These are phyloP conservation scores for Euzetes globulus DNA, from an alignment of 2,888 invertebrate genomes.

Conservation along the genomic window DNA sequence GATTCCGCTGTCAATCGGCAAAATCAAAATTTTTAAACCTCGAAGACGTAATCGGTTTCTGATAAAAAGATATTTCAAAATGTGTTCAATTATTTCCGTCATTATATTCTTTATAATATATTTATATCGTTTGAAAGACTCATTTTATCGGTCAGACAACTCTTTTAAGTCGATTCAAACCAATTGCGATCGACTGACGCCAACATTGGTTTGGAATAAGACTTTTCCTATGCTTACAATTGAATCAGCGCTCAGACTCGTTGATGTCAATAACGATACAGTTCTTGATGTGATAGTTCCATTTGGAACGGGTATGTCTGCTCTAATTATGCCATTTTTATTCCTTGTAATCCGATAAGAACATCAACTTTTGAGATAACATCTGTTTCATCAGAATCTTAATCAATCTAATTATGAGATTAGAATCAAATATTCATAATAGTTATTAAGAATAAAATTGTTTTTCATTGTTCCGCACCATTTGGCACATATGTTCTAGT, in stretches of 20 bases:
- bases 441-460: no score
- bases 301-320: slow-evolving; percentile 61
- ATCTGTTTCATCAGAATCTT: no score
- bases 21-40: slow-evolving; percentile 36
- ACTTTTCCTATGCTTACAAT: slow-evolving; percentile 49
- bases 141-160: background rate
- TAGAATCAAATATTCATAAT: no score
- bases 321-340: background rate
- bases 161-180: background rate
- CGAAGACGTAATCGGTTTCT: slow-evolving; percentile 28
- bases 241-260: slow-evolving; percentile 63
- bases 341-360: background rate
- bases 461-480: no score
- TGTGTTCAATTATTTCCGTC: background rate
- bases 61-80: background rate
- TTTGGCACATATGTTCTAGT: no score
- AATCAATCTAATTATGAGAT: no score
- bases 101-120: background rate
- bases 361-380: background rate
- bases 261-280: slow-evolving; percentile 65
- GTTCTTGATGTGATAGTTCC: slow-evolving; percentile 65
- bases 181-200: slow-evolving; percentile 27
- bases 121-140: slow-evolving; percentile 6
- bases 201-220: slow-evolving; percentile 39
- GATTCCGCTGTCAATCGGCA: slow-evolving; percentile 32